These are phyloP conservation scores for Aplochiton taeniatus DNA, from an alignment of 2,797 vertebrate species.

Conservation along the genomic window DNA sequence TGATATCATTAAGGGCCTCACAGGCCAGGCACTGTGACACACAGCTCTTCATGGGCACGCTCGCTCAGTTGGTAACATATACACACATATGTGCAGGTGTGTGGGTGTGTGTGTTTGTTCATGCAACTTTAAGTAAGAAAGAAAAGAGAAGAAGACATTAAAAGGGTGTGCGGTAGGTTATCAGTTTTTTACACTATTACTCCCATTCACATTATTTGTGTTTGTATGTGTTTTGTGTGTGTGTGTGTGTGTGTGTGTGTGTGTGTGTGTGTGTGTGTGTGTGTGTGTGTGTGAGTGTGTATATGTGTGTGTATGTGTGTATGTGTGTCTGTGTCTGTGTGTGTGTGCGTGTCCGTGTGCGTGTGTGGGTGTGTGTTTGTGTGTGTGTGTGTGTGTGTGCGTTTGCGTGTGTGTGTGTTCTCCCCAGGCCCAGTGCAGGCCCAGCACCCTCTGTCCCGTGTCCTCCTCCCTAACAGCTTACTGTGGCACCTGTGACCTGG, in stretches of 20 bases:
- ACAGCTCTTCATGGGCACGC: neutral
- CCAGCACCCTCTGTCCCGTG: conserved; percentile 76
- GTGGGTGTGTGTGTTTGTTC: neutral
- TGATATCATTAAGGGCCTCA: conserved; percentile 49
- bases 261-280: neutral
- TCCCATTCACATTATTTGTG: neutral
- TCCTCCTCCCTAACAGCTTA: conserved; percentile 72
- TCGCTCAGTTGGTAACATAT: neutral
- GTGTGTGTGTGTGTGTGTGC: conserved; percentile 4
- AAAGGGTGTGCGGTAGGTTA: no score
- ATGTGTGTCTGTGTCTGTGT: neutral
- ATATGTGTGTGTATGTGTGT: conserved; percentile 4
- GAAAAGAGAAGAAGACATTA: no score
- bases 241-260: conserved; percentile 7
- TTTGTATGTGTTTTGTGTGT: conserved; percentile 1
- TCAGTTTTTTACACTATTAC: neutral
- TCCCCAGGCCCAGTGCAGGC: conserved; percentile 76
- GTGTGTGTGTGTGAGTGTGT: conserved; percentile 3
- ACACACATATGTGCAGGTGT: neutral
- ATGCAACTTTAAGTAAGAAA: no score
- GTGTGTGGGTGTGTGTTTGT: conserved; percentile 3
- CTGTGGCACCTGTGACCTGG: conserved; percentile 86
- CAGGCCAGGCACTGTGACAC: conserved; percentile 37
- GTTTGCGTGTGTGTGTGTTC: conserved; percentile 14
- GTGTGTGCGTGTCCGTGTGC: neutral